Conservation (phyloP, 1,140 invertebrate species). For the Charaxes varanes region DNA sequence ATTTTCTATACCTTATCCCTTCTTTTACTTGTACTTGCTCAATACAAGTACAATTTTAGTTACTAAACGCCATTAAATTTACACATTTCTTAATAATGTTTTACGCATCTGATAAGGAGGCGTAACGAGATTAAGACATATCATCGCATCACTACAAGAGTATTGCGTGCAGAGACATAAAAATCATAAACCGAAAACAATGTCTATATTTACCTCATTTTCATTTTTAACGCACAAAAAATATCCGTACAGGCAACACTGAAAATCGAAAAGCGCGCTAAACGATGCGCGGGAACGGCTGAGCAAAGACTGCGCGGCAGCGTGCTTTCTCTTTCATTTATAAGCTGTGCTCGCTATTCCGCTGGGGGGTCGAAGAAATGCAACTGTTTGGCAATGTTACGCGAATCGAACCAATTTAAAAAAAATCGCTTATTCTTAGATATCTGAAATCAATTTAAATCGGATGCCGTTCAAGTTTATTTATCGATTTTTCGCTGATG, state of each 20-base stretch:
- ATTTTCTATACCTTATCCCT: too few relatives aligned
- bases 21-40: too few relatives aligned
- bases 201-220: slow-evolving; percentile 49
- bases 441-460: slow-evolving; percentile 26
- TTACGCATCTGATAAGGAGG: slow-evolving; percentile 8
- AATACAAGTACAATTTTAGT: too few relatives aligned
- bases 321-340: slow-evolving; percentile 66
- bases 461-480: slow-evolving; percentile 28
- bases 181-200: slow-evolving; percentile 10
- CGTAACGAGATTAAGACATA: slow-evolving; percentile 6
- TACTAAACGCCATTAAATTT: too few relatives aligned
- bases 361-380: slow-evolving; percentile 55
- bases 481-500: slow-evolving; percentile 4
- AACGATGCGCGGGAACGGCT: slow-evolving; percentile 29
- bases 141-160: slow-evolving; percentile 5
- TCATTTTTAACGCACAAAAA: slow-evolving; percentile 39
- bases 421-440: slow-evolving; percentile 34
- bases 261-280: slow-evolving; percentile 39
- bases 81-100: too few relatives aligned
- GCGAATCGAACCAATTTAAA: slow-evolving; percentile 57
- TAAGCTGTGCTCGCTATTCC: slow-evolving; percentile 38
- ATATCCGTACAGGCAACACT: slow-evolving; percentile 42
- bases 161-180: slow-evolving; percentile 4
- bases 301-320: slow-evolving; percentile 44
- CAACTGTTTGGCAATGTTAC: slow-evolving; percentile 54